Evolutionary conservation across 1,140 invertebrate species (phyloP), one percentile per base, ranked within the genome.

Genomic region (Nautilus pompilius): DNA sequence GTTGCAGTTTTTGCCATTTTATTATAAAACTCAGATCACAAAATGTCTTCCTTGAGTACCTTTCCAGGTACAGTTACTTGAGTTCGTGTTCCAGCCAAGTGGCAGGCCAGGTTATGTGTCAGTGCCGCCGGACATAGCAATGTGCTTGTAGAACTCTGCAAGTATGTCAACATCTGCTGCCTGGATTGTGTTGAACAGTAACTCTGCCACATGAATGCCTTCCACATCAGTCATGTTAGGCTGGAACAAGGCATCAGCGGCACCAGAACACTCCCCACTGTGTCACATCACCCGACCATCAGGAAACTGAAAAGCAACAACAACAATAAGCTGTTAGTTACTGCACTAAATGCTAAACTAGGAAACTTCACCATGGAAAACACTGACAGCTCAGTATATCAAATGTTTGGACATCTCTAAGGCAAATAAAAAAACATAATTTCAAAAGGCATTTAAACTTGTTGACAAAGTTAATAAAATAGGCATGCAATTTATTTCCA

Each of bases 51-150:
- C 83, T 94, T 93, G 33, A 99, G 88, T 46, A 99, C 95, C 72
- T 83, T 83, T 99, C 95, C 53, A 99, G 84, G 85, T 99, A 99
- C 4, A 99, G 87, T 82, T 99, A 97, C 81, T 98, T 99, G 68
- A 99, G 93, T 87, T 99, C 97, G 58, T 95, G 85, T 85, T 99
- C 97, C 34, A 99, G 85, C 49, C 98, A 87, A 71, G 93, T 96
- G 2, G 96, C 64, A 99, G 87, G n/a, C 97, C 97, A 30, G 96
- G 96, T 85, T 99, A 99, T 97, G 99, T 99, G 20, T 98, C 99
- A 54, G 95, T 96, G 58, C 98, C 98, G 15, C 98, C 98, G 53
- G 95, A 98, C 10, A 99, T 85, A 10, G 99, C 96, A 72, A 99
- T 99, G 80, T 99, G 96, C 82, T 98, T 99, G 84, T 99, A 99